Evolutionary conservation across 2,113 vertebrate genomes (phyloP).

Genomic region (Corydoras maculifer): DNA sequence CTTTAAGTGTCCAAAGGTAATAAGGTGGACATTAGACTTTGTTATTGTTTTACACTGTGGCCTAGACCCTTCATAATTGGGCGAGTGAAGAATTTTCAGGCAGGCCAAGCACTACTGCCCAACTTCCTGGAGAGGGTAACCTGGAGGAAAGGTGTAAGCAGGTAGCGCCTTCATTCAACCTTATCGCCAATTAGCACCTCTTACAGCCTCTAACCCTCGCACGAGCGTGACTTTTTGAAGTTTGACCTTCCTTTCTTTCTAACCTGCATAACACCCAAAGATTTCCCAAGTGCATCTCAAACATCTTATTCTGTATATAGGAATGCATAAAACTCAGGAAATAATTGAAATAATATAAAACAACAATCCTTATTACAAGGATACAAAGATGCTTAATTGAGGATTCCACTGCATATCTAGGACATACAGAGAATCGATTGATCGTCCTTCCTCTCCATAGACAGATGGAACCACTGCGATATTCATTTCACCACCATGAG

Average conservation of each 20-base stretch:
- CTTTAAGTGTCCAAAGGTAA: not conserved
- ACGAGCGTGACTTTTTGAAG: constrained; percentile 16
- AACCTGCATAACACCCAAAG: constrained; percentile 20
- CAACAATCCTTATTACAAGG: no score
- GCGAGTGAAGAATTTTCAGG: constrained; percentile 82
- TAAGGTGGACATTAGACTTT: constrained; percentile 4
- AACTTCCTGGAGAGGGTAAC: constrained; percentile 81
- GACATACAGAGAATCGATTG: no score
- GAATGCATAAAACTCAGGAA: no score
- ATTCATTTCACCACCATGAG: no score
- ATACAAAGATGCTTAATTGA: no score
- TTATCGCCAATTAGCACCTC: constrained; percentile 48
- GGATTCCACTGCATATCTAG: no score
- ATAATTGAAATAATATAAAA: no score
- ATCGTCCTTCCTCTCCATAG: no score
- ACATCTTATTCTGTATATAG: no score
- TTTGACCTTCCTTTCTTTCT: constrained; percentile 43
- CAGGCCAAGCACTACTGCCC: constrained; percentile 76
- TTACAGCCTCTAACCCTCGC: constrained; percentile 63
- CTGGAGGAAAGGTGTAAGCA: constrained; percentile 94
- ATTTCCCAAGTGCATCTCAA: no score
- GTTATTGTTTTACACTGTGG: constrained; percentile 57
- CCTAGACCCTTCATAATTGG: constrained; percentile 84
- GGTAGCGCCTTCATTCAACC: constrained; percentile 70
- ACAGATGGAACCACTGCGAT: no score